phyloP scores from a whole-genome alignment of 2,113 vertebrate genomes.

The Tetraodon nigroviridis region DNA sequence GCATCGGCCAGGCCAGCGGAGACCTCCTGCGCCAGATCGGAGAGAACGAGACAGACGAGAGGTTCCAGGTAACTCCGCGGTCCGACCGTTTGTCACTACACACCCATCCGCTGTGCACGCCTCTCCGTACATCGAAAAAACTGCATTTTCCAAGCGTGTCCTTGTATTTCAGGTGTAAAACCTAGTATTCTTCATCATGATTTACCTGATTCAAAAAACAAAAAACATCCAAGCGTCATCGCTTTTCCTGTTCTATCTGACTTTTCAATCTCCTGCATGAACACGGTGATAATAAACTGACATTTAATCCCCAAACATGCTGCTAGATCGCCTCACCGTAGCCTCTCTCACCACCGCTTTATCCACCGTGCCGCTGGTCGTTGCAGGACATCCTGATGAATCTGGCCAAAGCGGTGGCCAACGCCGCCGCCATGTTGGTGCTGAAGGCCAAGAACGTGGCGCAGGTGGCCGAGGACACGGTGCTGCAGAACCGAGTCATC shows the following conservation, averaged over 20 bases:
- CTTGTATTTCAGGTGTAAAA: not conserved
- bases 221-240: too few relatives aligned
- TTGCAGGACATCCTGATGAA: conserved; percentile 91
- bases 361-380: not conserved
- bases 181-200: not conserved
- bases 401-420: conserved; percentile 96
- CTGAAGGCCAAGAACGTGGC: conserved; percentile 99
- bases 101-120: not conserved
- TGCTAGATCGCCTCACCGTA: not conserved
- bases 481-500: conserved; percentile 95
- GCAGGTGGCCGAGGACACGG: conserved; percentile 89
- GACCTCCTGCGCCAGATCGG: conserved; percentile 95
- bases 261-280: not conserved
- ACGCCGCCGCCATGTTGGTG: conserved; percentile 96
- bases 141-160: not conserved
- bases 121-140: conserved; percentile 23
- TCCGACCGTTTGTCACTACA: conserved; percentile 14
- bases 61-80: conserved; percentile 84
- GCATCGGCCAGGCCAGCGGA: conserved; percentile 96
- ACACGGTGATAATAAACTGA: not conserved
- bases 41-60: conserved; percentile 92
- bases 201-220: not conserved
- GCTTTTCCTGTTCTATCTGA: not conserved
- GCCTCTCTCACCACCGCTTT: too few relatives aligned
- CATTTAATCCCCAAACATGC: not conserved